phyloP scores from a whole-genome alignment of 2,113 vertebrate genomes.

The Platysternon megacephalum region DNA sequence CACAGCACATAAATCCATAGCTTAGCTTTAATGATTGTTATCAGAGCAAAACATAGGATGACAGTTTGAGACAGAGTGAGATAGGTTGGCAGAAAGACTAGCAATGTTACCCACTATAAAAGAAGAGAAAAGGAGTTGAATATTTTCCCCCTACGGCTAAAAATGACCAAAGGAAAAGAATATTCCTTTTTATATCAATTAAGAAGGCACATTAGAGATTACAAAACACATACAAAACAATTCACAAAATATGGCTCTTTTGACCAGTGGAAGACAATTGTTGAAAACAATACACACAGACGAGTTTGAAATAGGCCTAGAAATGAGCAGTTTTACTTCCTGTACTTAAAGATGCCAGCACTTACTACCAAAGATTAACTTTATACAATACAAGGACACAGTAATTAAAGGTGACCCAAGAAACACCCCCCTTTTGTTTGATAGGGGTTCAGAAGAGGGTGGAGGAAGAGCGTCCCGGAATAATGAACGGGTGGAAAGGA shows the following conservation, averaged over 20 bases:
- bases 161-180: neutral
- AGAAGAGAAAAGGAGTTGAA: neutral
- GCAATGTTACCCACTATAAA: neutral
- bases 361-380: neutral
- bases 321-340: neutral
- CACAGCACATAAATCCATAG: neutral
- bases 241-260: neutral
- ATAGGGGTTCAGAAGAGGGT: neutral
- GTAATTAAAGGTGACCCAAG: neutral
- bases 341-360: neutral
- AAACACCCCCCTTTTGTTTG: neutral
- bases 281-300: neutral
- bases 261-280: rapidly evolving
- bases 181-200: neutral
- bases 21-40: neutral
- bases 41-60: neutral
- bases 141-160: neutral
- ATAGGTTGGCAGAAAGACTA: neutral
- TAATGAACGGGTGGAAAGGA: neutral
- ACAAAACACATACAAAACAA: neutral
- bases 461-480: neutral
- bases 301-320: neutral
- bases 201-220: neutral
- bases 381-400: neutral
- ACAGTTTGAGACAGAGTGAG: neutral